Conservation (phyloP, 2,797 vertebrate genomes). For the Eidolon dupreanum region DNA sequence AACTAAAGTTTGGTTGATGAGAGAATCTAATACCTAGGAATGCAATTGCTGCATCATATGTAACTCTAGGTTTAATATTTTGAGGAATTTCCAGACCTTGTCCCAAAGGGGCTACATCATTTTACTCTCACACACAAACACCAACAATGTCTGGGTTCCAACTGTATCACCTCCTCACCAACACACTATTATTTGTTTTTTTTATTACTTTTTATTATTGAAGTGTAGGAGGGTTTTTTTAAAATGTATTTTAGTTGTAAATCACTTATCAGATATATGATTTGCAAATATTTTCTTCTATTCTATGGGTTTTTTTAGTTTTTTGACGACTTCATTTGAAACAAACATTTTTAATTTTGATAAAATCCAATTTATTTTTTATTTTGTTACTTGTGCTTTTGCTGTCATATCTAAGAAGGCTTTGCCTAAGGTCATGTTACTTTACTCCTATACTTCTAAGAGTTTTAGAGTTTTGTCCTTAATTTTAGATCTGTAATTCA, state of each 20-base stretch:
- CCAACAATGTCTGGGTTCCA: not conserved
- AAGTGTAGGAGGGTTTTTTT: not conserved
- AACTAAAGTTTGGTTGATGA: not conserved
- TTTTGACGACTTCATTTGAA: not conserved
- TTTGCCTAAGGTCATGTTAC: not conserved
- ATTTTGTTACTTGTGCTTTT: not conserved
- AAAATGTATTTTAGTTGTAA: not conserved
- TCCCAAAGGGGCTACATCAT: not conserved
- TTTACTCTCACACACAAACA: not conserved
- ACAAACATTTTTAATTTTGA: not conserved
- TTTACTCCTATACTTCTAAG: not conserved
- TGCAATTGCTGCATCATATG: not conserved
- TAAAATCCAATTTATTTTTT: not conserved
- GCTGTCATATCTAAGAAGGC: not conserved
- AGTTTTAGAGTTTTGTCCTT: conserved; percentile 16
- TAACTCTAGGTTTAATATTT: not conserved
- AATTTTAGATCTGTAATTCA: not conserved
- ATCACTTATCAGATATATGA: not conserved
- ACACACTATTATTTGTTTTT: not conserved
- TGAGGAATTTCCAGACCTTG: not conserved
- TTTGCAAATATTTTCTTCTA: not conserved
- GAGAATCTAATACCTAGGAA: not conserved
- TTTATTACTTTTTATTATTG: not conserved
- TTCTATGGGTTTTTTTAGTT: not conserved
- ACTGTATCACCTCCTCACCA: not conserved